Evolutionary conservation across 2,797 vertebrate species (phyloP).

Genomic region (Typhlichthys eigenmanni): DNA sequence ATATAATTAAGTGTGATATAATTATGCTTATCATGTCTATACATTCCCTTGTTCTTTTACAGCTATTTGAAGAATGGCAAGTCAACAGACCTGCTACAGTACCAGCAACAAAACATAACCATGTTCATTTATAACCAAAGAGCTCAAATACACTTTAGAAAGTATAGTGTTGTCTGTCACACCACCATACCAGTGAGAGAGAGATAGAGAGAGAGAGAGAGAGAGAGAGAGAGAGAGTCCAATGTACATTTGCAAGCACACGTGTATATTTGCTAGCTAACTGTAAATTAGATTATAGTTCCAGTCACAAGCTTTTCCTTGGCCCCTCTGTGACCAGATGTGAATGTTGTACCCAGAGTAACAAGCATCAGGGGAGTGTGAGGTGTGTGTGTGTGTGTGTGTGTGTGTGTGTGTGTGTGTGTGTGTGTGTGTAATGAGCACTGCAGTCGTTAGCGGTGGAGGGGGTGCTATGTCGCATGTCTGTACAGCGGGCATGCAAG

Average conservation of each 20-base stretch:
- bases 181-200: no score
- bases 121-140: neutral
- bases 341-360: constrained; percentile 43
- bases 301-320: neutral
- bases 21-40: neutral
- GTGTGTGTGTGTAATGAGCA: constrained; percentile 46
- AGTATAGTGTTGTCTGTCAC: no score
- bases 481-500: constrained; percentile 65
- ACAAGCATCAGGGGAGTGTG: constrained; percentile 26
- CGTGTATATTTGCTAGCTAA: neutral
- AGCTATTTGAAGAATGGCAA: no score
- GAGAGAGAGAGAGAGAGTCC: no score
- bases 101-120: neutral
- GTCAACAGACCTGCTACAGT: no score
- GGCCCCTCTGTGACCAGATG: constrained; percentile 49
- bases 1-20: no score
- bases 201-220: no score
- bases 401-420: no score
- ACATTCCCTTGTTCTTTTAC: neutral
- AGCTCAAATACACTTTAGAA: no score
- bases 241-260: neutral
- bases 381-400: no score
- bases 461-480: constrained; percentile 18
- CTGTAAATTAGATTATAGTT: constrained; percentile 10
- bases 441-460: constrained; percentile 44